These are phyloP conservation scores for Notolabrus celidotus DNA, from an alignment of 2,797 vertebrate species.

Conservation along the genomic window DNA sequence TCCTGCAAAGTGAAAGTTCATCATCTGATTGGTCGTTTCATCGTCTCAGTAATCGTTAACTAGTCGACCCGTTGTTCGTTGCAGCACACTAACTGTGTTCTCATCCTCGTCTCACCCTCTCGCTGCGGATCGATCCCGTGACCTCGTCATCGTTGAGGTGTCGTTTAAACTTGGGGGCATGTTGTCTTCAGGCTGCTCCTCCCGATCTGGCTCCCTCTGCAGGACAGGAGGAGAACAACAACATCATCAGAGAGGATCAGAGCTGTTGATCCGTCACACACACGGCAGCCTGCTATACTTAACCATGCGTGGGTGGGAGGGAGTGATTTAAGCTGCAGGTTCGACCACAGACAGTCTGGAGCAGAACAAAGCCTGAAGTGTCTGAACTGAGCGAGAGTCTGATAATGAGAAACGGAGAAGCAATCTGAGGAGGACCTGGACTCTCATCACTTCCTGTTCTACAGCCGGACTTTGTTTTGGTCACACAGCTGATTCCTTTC, in stretches of 20 bases:
- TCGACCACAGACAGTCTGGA: slow-evolving; percentile 6
- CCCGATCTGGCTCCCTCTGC: slow-evolving; percentile 86
- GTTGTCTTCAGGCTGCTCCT: slow-evolving; percentile 85
- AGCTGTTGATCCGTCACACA: neutral
- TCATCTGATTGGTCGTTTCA: too few species aligned
- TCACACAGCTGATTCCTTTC: slow-evolving; percentile 13
- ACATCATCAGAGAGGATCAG: slow-evolving; percentile 17
- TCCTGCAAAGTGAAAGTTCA: too few species aligned
- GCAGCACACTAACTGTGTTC: too few species aligned
- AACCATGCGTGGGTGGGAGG: neutral
- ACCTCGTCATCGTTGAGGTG: slow-evolving; percentile 98
- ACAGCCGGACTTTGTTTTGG: slow-evolving; percentile 15
- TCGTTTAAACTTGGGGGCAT: slow-evolving; percentile 99
- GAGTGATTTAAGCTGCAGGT: slow-evolving; percentile 25
- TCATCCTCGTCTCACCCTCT: slow-evolving; percentile 88
- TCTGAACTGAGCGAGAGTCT: slow-evolving; percentile 15
- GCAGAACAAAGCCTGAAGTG: slow-evolving; percentile 17
- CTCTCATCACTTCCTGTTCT: slow-evolving; percentile 9
- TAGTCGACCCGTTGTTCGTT: too few species aligned
- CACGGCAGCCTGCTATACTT: neutral
- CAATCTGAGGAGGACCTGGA: slow-evolving; percentile 3
- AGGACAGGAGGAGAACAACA: slow-evolving; percentile 52
- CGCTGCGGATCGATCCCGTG: slow-evolving; percentile 96
- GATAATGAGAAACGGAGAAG: slow-evolving; percentile 1
- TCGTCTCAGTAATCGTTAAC: too few species aligned